Conservation (phyloP, 2,888 invertebrate species). For the Arrhopalites spinosus region DNA sequence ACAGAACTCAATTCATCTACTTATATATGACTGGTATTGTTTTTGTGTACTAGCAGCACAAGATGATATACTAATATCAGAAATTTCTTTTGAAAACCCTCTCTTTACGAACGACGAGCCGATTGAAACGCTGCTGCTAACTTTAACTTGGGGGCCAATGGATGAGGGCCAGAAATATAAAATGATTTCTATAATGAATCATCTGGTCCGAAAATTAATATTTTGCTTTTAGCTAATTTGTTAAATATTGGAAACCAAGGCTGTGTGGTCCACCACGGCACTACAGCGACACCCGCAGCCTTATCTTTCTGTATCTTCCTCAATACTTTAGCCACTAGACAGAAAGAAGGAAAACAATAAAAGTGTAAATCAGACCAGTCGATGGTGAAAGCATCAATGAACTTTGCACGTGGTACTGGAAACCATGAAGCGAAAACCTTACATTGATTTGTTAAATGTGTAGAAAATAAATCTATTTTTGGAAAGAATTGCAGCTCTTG, state of each 20-base stretch:
- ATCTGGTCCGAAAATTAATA: slow-evolving; percentile 25
- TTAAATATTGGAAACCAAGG: slow-evolving; percentile 43
- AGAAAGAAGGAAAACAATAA: slow-evolving; percentile 44
- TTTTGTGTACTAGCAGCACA: background rate
- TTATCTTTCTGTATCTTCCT: slow-evolving; percentile 37
- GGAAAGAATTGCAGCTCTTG: slow-evolving; percentile 2
- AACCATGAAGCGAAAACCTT: slow-evolving; percentile 25
- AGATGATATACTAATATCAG: background rate
- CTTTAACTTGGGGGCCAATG: background rate
- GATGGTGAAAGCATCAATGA: slow-evolving; percentile 41
- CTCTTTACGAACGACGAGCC: background rate
- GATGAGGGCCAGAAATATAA: background rate
- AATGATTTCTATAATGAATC: slow-evolving; percentile 21
- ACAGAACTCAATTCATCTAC: background rate
- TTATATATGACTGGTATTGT: background rate
- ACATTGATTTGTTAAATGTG: slow-evolving; percentile 1
- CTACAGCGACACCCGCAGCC: slow-evolving; percentile 40
- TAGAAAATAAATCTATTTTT: slow-evolving; percentile 6
- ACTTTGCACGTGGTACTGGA: slow-evolving; percentile 31
- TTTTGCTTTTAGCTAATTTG: slow-evolving; percentile 21
- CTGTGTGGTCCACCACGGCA: slow-evolving; percentile 43
- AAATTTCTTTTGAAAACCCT: background rate
- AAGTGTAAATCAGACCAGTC: slow-evolving; percentile 28
- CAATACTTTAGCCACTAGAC: slow-evolving; percentile 28
- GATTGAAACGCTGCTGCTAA: background rate